phyloP scores from a whole-genome alignment of 2,797 vertebrate species.

The Platalea minor region DNA sequence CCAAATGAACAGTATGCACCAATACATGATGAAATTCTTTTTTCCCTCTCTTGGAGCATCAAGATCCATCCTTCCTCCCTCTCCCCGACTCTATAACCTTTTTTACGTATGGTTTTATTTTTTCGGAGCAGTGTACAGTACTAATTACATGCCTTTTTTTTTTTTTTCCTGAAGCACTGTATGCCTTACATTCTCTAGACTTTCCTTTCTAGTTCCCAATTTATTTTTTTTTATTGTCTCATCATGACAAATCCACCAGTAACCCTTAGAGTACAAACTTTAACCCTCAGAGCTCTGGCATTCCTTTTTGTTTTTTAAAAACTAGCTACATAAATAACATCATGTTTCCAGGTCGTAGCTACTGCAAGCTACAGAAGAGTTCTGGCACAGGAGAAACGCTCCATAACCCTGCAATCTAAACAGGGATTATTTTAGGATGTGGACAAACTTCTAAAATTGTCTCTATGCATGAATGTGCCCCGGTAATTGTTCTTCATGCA shows the following conservation, averaged over 20 bases:
- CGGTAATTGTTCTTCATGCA: background rate
- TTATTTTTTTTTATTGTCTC: background rate
- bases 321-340: background rate
- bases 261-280: background rate
- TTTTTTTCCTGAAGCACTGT: background rate
- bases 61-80: background rate
- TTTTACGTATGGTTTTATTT: background rate
- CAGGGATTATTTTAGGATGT: background rate
- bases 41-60: background rate
- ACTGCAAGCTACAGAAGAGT: background rate
- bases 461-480: background rate
- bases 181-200: background rate
- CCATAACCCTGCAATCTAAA: background rate
- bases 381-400: background rate
- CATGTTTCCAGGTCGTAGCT: background rate
- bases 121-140: background rate
- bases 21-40: background rate
- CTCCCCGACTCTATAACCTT: background rate
- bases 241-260: background rate
- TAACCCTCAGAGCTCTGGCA: background rate
- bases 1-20: background rate
- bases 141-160: background rate
- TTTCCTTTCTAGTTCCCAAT: background rate
- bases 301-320: background rate
- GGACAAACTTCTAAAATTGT: background rate